Conservation (phyloP, 1,140 invertebrate genomes). For the Anastrepha obliqua region DNA sequence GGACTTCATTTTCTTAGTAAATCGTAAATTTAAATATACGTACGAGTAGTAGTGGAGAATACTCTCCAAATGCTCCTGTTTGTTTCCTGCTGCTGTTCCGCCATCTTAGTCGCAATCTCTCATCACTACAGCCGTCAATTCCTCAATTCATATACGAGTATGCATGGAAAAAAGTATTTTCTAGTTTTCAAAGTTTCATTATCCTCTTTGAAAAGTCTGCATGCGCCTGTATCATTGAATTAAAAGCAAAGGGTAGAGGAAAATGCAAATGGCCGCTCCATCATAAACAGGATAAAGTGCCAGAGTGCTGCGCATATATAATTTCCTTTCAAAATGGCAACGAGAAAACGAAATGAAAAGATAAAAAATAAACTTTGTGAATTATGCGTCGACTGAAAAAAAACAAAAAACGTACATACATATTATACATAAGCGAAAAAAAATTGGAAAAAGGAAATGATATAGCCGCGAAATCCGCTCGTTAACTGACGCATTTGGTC, state of each 20-base stretch:
- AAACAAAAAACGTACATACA: not conserved
- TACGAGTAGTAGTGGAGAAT: no score
- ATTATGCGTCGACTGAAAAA: conserved; percentile 19
- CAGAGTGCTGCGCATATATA: conserved; percentile 36
- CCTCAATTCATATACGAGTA: not conserved
- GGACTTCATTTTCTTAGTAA: no score
- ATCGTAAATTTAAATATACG: no score
- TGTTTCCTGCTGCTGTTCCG: not conserved
- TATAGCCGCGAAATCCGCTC: conserved; percentile 41
- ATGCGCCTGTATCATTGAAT: not conserved
- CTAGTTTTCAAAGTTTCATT: not conserved
- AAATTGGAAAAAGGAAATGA: not conserved
- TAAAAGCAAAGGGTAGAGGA: not conserved
- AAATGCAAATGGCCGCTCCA: conserved; percentile 48
- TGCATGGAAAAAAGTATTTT: not conserved
- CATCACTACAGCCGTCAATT: no score
- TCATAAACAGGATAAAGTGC: conserved; percentile 37
- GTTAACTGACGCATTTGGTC: conserved; percentile 24
- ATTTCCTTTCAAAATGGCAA: conserved; percentile 49
- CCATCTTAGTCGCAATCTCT: not conserved
- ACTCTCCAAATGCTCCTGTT: not conserved
- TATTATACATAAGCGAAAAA: not conserved
- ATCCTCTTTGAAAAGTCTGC: not conserved
- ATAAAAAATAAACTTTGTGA: conserved; percentile 12
- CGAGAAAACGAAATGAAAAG: conserved; percentile 39